Base-by-base conservation (phyloP, 2,113 vertebrate genomes). In the Leucosticte australis region DNA sequence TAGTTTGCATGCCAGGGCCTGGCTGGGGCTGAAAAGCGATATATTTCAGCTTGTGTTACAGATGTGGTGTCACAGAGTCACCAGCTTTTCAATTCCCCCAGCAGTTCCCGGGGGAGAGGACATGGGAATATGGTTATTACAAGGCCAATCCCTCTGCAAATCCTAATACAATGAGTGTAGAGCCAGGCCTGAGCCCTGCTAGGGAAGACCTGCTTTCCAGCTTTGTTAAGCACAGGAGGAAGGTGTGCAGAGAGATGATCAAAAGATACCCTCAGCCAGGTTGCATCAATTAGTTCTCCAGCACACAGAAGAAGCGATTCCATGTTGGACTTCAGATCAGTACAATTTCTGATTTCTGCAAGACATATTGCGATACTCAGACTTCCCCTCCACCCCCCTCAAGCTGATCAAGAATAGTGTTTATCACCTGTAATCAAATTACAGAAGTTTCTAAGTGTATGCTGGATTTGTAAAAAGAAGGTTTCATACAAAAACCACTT, bases 301-400 rank as follows among this genome's bases (percentile, higher is more conserved):
- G 42, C 1, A 1, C 2, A 1, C 3, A 6, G 50, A 86, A 90
- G 71, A 83, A 28, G 10, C 0, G 0, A 52, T 15, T 18, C 37
- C 18, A 27, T 0, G 5, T 1, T 24, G 20, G 55, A 39, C 24
- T 68, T 71, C 11, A 28, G n/a, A 35, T 10, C 47, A 31, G 22
- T 18, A 19, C 9, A 7, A 41, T n/a, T 59, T 80, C 65, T 78
- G 23, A 41, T 33, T 59, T 83, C 65, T 78, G 23, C 37, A 31
- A 17, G 0, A 1, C 15, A 55, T 56, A 18, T 19, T 2, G 4
- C 44, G 15, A 12, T 8, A 50, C 22, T 62, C 55, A 37, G 4
- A 37, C 56, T 49, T 42, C 31, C 3, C 14, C 14, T 52, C 12
- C 1, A 0, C 0, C 7, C 19, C 24, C 9, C 3, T 4, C 14